Percentiles rank a stretch among this genome's conserved stretches.
These are phyloP conservation scores for Dendrocopos noguchii DNA, from an alignment of 2,113 vertebrate species.

Conservation along the genomic window DNA sequence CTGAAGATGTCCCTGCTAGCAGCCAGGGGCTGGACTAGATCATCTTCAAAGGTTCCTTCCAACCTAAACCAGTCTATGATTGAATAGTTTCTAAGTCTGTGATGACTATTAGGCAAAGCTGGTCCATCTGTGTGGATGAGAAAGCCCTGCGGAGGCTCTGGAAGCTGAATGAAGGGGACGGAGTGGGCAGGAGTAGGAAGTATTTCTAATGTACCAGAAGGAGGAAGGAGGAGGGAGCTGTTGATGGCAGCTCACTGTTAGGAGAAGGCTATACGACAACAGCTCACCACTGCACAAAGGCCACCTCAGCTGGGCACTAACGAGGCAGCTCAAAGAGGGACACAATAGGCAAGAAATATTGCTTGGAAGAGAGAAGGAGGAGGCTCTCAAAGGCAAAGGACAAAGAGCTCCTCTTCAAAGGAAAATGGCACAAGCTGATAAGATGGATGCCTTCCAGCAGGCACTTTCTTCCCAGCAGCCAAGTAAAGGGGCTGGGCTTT, in stretches of 20 bases:
- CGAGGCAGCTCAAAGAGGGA: background rate
- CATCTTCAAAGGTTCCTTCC: too few species aligned
- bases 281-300: background rate
- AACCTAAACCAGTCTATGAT: too few species aligned
- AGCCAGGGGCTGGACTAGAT: too few species aligned
- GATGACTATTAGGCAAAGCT: background rate
- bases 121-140: background rate
- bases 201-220: fast-evolving
- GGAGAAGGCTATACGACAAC: too few species aligned
- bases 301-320: background rate
- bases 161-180: background rate
- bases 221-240: background rate
- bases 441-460: conserved; percentile 50
- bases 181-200: background rate
- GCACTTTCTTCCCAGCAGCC: conserved; percentile 13
- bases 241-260: background rate
- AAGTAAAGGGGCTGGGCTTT: conserved; percentile 30
- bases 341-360: background rate
- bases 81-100: fast-evolving
- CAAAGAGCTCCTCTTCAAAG: conserved; percentile 24
- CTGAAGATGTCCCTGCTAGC: too few species aligned
- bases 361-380: background rate
- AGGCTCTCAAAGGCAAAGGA: conserved; percentile 22
- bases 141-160: background rate
- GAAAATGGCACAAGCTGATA: conserved; percentile 45